phyloP scores from a whole-genome alignment of 2,113 vertebrate species.

The Cathartes aura region DNA sequence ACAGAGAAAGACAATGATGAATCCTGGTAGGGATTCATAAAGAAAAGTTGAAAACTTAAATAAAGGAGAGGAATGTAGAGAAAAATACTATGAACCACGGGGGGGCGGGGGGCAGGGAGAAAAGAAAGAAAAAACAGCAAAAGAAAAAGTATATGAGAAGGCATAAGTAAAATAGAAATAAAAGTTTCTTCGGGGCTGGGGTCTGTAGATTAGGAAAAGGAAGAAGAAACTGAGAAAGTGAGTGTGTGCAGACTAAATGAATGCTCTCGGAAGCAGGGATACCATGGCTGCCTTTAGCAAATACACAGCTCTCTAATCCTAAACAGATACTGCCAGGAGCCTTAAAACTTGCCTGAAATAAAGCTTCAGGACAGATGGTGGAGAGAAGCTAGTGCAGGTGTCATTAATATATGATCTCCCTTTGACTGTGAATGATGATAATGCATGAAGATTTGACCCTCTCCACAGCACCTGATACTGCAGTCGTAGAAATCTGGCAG shows the following conservation, averaged over 20 bases:
- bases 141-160: neutral
- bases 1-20: neutral
- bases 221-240: neutral
- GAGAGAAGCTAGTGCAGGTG: neutral
- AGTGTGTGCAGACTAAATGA: neutral
- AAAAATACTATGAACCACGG: neutral
- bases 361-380: neutral
- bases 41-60: neutral
- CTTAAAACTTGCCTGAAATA: neutral
- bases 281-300: neutral
- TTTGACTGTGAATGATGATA: neutral
- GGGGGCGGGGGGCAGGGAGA: accelerated
- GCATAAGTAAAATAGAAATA: neutral
- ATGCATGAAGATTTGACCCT: neutral
- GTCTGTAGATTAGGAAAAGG: neutral
- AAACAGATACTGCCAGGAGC: neutral
- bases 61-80: neutral
- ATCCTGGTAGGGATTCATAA: neutral
- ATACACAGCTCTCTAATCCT: neutral
- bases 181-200: neutral
- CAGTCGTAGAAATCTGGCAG: neutral
- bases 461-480: neutral
- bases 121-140: neutral
- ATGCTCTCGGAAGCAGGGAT: neutral
- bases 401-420: neutral